Evolutionary conservation across 2,797 vertebrate species (phyloP).

Genomic region (Rhinatrema bivittatum): DNA sequence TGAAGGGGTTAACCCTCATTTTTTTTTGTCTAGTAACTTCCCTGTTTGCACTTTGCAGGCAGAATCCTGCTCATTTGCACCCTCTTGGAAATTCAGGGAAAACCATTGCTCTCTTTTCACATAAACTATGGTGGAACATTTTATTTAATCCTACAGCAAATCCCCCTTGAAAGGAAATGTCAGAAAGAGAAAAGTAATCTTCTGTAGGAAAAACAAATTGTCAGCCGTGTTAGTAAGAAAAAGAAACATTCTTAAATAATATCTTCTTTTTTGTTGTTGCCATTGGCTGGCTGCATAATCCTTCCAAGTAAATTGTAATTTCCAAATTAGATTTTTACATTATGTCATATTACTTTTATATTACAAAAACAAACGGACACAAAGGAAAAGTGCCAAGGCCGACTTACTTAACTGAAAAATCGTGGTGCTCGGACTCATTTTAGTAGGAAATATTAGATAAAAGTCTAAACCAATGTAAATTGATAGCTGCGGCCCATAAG

Average conservation of each 20-base stretch:
- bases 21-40: no score
- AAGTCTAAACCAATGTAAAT: no score
- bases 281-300: constrained; percentile 68
- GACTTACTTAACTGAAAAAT: no score
- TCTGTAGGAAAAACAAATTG: constrained; percentile 78
- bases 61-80: constrained; percentile 23
- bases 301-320: constrained; percentile 73
- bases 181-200: constrained; percentile 71
- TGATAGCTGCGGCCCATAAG: no score
- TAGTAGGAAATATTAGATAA: no score
- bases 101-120: constrained; percentile 15
- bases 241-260: constrained; percentile 70
- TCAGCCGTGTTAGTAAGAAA: constrained; percentile 62
- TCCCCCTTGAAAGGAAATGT: constrained; percentile 67
- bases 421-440: no score
- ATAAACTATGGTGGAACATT: constrained; percentile 35
- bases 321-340: constrained; percentile 79
- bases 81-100: constrained; percentile 16
- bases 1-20: no score
- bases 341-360: constrained; percentile 81
- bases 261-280: constrained; percentile 67
- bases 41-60: no score
- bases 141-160: constrained; percentile 65
- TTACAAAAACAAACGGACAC: constrained; percentile 71
- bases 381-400: constrained; percentile 59